Percentiles rank a stretch among this genome's conserved stretches.
These are phyloP conservation scores for Zeugodacus cucurbitae DNA, from an alignment of 1,140 invertebrate genomes.

Conservation along the genomic window DNA sequence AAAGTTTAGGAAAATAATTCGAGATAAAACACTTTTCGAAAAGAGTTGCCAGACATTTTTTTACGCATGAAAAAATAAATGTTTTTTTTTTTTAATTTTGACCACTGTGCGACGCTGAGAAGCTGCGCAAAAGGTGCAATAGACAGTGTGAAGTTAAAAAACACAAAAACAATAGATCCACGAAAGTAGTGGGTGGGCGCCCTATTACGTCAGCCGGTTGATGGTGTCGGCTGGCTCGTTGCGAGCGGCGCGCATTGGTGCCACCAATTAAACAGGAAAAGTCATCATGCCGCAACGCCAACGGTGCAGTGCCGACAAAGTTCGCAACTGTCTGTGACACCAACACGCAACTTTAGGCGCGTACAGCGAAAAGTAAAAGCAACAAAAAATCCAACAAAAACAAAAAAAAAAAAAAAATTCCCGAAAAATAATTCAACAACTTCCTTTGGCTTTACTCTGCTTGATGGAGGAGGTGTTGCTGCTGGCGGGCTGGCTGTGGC, in stretches of 20 bases:
- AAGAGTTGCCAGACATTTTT: too few species aligned
- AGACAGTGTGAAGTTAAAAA: not conserved
- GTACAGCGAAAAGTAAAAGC: not conserved
- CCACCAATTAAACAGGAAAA: constrained; percentile 11
- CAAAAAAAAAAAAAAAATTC: not conserved
- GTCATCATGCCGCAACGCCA: not conserved
- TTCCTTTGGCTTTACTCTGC: not conserved
- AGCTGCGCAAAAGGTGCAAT: not conserved
- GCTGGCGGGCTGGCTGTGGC: not conserved
- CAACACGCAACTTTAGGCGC: not conserved
- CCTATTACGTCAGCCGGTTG: not conserved
- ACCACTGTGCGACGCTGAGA: not conserved
- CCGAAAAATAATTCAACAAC: constrained; percentile 14
- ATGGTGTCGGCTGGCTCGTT: not conserved
- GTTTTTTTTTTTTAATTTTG: too few species aligned
- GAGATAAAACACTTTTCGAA: too few species aligned
- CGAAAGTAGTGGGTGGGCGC: not conserved
- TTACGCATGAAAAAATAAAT: too few species aligned
- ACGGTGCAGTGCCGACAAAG: not conserved
- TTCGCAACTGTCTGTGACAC: constrained; percentile 1
- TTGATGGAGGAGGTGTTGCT: not conserved
- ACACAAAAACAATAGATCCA: not conserved
- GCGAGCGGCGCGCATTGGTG: not conserved
- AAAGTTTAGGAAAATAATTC: too few species aligned
- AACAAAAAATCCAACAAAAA: not conserved